These are phyloP conservation scores for Eumacrocentrus americanus DNA, from an alignment of 2,888 invertebrate species.

Conservation along the genomic window DNA sequence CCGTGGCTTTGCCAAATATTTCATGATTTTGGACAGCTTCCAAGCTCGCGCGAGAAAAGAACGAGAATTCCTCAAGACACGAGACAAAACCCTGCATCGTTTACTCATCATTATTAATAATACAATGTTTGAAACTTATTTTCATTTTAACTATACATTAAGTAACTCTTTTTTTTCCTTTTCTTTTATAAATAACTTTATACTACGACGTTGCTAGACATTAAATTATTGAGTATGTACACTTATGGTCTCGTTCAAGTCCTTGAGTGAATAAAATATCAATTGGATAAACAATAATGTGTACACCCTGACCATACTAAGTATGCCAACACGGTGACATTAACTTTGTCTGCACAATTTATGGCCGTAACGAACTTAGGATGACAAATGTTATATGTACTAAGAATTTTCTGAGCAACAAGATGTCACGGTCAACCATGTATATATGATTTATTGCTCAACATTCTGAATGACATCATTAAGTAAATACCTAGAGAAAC, in stretches of 20 bases:
- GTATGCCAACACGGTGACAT: background rate
- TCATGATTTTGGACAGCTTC: constrained; percentile 33
- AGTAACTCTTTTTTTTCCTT: background rate
- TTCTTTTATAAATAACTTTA: background rate
- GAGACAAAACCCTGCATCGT: background rate
- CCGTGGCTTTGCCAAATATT: constrained; percentile 33
- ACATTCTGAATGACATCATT: too few relatives aligned
- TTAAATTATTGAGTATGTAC: too few relatives aligned
- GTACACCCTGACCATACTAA: constrained; percentile 11
- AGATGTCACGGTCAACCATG: constrained; percentile 13
- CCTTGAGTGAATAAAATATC: constrained; percentile 2
- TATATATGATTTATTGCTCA: constrained; percentile 11
- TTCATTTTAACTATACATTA: background rate
- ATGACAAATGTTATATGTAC: constrained; percentile 11
- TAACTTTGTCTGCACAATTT: background rate
- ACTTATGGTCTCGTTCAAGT: too few relatives aligned
- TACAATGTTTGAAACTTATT: too few relatives aligned
- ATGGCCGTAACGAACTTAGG: background rate
- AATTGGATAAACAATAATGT: constrained; percentile 8
- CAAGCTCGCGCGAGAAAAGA: constrained; percentile 18
- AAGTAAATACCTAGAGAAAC: background rate
- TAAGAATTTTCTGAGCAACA: background rate
- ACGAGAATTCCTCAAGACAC: constrained; percentile 9
- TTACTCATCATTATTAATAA: background rate
- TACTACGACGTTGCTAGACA: too few relatives aligned